Percentiles rank a stretch among this genome's conserved stretches.
Evolutionary conservation across 2,888 invertebrate genomes (phyloP).

Genomic region (Oscheius sp.): DNA sequence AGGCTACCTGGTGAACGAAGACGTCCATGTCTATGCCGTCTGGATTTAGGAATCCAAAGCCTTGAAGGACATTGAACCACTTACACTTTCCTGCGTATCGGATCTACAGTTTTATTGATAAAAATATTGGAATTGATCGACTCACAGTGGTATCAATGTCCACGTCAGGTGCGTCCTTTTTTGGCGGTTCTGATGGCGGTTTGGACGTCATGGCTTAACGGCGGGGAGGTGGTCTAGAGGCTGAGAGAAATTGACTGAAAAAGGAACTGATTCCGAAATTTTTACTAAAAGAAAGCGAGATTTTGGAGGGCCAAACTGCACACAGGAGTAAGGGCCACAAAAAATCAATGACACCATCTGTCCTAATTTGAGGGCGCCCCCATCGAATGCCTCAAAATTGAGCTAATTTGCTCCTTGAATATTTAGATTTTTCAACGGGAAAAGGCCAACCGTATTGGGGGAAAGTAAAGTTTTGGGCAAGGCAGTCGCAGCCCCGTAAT

Average conservation of each 20-base stretch:
- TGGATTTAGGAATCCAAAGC: slow-evolving; percentile 50
- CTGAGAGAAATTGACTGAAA: neutral
- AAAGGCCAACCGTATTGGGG: neutral
- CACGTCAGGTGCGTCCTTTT: neutral
- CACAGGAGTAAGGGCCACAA: neutral
- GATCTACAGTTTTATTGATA: slow-evolving; percentile 10
- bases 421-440: no score
- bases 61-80: slow-evolving; percentile 54
- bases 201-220: slow-evolving; percentile 14
- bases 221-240: slow-evolving; percentile 6
- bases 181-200: neutral
- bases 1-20: slow-evolving; percentile 47
- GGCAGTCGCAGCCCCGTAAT: no score
- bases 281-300: neutral
- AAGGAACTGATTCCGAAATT: neutral
- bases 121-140: neutral
- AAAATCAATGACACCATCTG: neutral
- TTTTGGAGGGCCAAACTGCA: neutral
- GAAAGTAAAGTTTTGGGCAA: neutral
- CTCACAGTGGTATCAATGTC: slow-evolving; percentile 12
- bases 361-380: neutral
- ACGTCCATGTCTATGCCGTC: slow-evolving; percentile 47
- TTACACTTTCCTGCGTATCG: slow-evolving; percentile 44
- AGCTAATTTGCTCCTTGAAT: no score
- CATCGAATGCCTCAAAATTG: no score